Base-by-base conservation (phyloP, 1,140 invertebrate genomes). In the Diorhabda elongata region DNA sequence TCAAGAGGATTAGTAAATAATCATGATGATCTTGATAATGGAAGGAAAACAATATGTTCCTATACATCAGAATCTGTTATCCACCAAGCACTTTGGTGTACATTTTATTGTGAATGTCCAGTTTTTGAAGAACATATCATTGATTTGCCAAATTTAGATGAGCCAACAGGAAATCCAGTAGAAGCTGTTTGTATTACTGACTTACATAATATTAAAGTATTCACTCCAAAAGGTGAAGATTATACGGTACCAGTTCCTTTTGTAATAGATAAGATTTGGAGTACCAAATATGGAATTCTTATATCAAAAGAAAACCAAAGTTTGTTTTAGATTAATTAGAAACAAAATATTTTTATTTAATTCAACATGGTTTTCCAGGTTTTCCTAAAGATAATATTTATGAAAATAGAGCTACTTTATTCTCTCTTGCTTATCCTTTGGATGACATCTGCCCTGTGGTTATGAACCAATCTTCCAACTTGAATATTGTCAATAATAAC, bases 401-500 rank as follows among this genome's bases (percentile, higher is more conserved):
- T 41, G 79, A 81, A 59, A 69, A 74, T 2, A 79, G 90, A 74
- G 89, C 91, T 2, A 88, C 88, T 2, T 83, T 93, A 58, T 97
- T 93, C 82, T 94, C 93, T 44, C 82, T 97, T 72, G 85, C 90
- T 41, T 93, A 97, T 86, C 94, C 94, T 2, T 82, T 97, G 44
- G 92, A 96, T 83, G 95, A 97, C 83, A 90, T 96, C 44, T 89
- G 90, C 65, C 94, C 94, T 3, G 86, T 96, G 44, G 83, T 95
- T 4, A 87, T 91, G 52, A 92, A 91, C 76, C 86, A 87, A 74
- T 86, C 87, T 75, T 81, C 80, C 7, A 52, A 62, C 83, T 67
- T 82, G 76, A 83, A 85, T 59, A 82, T 84, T 63, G 82, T 85
- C 63, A 84, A 83, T 60, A 84, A 85, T 74, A 79, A 79, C 0